Percentiles rank a stretch among this genome's conserved stretches.
phyloP scores from a whole-genome alignment of 2,113 vertebrate species.

The Parus major region DNA sequence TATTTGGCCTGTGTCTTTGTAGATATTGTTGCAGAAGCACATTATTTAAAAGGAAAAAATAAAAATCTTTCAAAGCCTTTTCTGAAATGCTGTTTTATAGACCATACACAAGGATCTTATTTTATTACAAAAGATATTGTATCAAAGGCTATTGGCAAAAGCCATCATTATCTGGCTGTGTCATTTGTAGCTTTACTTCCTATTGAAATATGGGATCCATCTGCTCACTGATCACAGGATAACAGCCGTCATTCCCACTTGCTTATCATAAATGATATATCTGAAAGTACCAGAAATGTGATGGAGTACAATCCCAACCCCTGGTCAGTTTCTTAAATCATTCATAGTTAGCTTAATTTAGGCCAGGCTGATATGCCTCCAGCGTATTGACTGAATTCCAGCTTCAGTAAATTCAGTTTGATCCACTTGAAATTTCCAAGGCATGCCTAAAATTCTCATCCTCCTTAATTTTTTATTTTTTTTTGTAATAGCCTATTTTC shows the following conservation, averaged over 20 bases:
- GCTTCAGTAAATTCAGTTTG: background rate
- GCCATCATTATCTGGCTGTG: constrained; percentile 19
- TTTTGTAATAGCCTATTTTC: background rate
- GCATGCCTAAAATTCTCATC: background rate
- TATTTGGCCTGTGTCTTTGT: constrained; percentile 25
- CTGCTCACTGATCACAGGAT: constrained; percentile 27
- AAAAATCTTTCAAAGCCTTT: constrained; percentile 58
- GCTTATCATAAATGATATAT: constrained; percentile 15
- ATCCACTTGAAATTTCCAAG: background rate
- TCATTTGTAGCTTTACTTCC: constrained; percentile 38
- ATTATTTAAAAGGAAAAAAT: constrained; percentile 42
- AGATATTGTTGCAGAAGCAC: constrained; percentile 11
- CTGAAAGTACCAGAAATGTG: constrained; percentile 20
- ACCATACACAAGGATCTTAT: constrained; percentile 10
- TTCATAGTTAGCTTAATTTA: constrained; percentile 14
- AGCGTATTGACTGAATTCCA: background rate
- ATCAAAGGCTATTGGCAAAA: constrained; percentile 46
- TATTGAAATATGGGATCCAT: constrained; percentile 54
- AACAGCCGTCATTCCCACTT: constrained; percentile 20
- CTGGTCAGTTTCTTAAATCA: constrained; percentile 1
- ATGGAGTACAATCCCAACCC: background rate
- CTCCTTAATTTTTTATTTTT: background rate
- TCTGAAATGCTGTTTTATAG: constrained; percentile 48
- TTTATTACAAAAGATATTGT: constrained; percentile 36
- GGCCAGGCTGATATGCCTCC: background rate